A percentile compares a stretch with the other conserved stretches of the same genome.
These are phyloP conservation scores for Ardeotis arabs DNA, from an alignment of 2,113 vertebrate genomes.

Conservation along the genomic window DNA sequence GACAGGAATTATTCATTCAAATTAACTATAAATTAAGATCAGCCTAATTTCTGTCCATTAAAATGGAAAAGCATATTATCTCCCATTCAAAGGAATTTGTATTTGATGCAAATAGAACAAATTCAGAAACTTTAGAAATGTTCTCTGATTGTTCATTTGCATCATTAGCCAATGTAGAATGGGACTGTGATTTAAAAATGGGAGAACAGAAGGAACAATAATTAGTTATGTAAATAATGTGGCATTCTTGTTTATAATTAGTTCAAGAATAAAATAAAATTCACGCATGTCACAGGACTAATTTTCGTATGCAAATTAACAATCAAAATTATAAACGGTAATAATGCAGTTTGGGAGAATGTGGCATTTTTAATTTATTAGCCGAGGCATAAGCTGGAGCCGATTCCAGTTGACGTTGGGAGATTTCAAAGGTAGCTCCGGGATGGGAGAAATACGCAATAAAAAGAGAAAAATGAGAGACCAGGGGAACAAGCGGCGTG, in stretches of 20 bases:
- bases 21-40: constrained; percentile 86
- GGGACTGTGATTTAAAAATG: constrained; percentile 76
- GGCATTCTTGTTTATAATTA: constrained; percentile 99
- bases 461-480: neutral
- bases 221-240: constrained; percentile 99
- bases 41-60: constrained; percentile 83
- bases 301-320: constrained; percentile 99
- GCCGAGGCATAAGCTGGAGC: constrained; percentile 72
- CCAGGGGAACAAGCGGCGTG: neutral
- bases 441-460: constrained; percentile 31
- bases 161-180: constrained; percentile 72
- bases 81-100: constrained; percentile 80
- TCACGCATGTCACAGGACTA: constrained; percentile 94
- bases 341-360: constrained; percentile 92
- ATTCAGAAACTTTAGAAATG: constrained; percentile 81
- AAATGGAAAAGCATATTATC: constrained; percentile 82
- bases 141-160: constrained; percentile 82
- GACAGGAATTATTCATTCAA: constrained; percentile 81
- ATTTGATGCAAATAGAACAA: constrained; percentile 83
- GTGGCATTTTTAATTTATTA: constrained; percentile 93
- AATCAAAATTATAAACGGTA: constrained; percentile 98
- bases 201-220: constrained; percentile 98
- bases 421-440: constrained; percentile 65
- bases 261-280: constrained; percentile 90
- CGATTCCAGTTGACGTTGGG: constrained; percentile 83